A percentile compares a stretch with the other conserved stretches of the same genome.
Evolutionary conservation across 2,888 invertebrate species (phyloP).

Genomic region (Marasmarcha lunaedactyla): DNA sequence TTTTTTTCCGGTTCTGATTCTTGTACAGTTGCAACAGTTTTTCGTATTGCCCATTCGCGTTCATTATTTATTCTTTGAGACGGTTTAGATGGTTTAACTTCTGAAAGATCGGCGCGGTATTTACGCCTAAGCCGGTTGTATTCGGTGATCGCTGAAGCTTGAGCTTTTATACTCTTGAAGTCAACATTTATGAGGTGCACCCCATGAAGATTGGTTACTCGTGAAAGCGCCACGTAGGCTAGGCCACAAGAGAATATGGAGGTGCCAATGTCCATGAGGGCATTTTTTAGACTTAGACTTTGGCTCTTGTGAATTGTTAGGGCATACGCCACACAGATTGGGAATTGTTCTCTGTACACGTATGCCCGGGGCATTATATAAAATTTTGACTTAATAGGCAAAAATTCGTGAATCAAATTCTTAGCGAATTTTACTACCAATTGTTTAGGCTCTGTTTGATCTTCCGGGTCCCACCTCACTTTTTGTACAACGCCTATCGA

Average conservation of each 20-base stretch:
- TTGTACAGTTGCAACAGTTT: too few species aligned
- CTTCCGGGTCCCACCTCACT: slow-evolving; percentile 3
- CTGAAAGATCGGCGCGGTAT: too few species aligned
- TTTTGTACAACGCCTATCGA: slow-evolving; percentile 10
- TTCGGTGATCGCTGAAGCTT: slow-evolving; percentile 5
- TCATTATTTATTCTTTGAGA: too few species aligned
- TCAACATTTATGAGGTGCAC: slow-evolving; percentile 9
- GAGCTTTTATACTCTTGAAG: slow-evolving; percentile 6
- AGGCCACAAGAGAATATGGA: slow-evolving; percentile 14
- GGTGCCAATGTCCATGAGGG: slow-evolving; percentile 13
- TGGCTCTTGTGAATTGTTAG: slow-evolving; percentile 9
- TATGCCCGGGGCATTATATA: slow-evolving; percentile 14
- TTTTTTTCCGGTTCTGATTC: too few species aligned
- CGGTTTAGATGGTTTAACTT: too few species aligned
- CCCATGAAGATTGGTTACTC: slow-evolving; percentile 8
- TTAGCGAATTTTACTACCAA: slow-evolving; percentile 10
- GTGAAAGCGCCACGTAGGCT: slow-evolving; percentile 12
- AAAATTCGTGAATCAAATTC: slow-evolving; percentile 6
- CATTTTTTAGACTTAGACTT: slow-evolving; percentile 15
- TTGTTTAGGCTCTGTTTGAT: slow-evolving; percentile 3
- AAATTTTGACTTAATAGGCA: slow-evolving; percentile 15
- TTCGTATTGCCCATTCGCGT: too few species aligned
- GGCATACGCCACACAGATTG: slow-evolving; percentile 17
- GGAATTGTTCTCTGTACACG: slow-evolving; percentile 16
- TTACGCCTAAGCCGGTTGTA: slow-evolving; percentile 4